Percentiles rank a stretch among this genome's conserved stretches.
These are phyloP conservation scores for Saccostrea cuccullata DNA, from an alignment of 1,140 invertebrate species.

Conservation along the genomic window DNA sequence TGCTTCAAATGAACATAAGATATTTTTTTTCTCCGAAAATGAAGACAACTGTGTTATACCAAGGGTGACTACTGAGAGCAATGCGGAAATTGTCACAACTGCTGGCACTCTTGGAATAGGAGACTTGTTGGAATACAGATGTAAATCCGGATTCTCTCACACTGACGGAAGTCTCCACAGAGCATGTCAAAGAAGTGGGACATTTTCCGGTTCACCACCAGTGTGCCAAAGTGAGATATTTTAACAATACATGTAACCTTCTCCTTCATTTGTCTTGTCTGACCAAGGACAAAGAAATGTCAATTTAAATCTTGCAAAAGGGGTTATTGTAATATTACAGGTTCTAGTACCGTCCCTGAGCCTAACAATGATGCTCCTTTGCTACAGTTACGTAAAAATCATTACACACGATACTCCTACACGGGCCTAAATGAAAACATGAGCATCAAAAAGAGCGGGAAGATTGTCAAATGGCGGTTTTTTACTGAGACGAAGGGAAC, in stretches of 20 bases:
- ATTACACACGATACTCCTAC: not conserved
- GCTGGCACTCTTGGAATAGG: not conserved
- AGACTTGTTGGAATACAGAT: not conserved
- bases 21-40: not conserved
- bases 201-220: not conserved
- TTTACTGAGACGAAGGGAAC: not conserved
- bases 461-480: conserved; percentile 15
- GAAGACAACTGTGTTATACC: not conserved
- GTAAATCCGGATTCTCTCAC: not conserved
- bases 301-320: too few relatives aligned
- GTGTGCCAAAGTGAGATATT: not conserved
- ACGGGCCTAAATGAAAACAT: not conserved
- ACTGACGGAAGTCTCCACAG: not conserved
- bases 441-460: not conserved
- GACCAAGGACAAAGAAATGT: too few relatives aligned
- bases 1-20: not conserved
- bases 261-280: too few relatives aligned
- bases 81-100: not conserved
- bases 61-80: not conserved
- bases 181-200: not conserved
- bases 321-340: not conserved
- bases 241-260: not conserved
- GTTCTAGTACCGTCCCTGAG: not conserved
- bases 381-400: not conserved
- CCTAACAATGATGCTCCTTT: not conserved